Evolutionary conservation across 30 jellyfish, hydroid and myxozoan genomes (phyloP).

Genomic region (Sanderia malayensis): DNA sequence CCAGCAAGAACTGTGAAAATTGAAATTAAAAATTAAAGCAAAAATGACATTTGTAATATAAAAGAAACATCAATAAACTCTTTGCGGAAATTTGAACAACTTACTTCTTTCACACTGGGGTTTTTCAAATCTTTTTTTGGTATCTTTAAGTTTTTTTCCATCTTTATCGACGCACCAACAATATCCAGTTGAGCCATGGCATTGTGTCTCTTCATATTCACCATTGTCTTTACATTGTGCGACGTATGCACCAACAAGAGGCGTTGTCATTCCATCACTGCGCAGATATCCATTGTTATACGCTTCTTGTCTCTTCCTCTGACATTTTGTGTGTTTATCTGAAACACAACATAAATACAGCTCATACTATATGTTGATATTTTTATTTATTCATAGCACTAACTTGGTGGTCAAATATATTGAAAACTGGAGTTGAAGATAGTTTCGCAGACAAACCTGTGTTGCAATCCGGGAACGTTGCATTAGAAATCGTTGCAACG

Average conservation of each 20-base stretch:
- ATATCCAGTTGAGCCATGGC: slow-evolving; percentile 69
- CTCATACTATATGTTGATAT: too few relatives aligned
- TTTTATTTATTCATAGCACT: too few relatives aligned
- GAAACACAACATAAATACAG: background rate
- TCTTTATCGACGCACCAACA: slow-evolving; percentile 66
- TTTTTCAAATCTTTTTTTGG: slow-evolving; percentile 14
- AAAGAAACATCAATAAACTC: too few relatives aligned
- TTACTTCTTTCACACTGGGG: slow-evolving; percentile 5
- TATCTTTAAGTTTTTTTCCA: slow-evolving; percentile 45
- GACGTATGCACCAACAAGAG: slow-evolving; percentile 33
- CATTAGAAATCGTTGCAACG: slow-evolving; percentile 15
- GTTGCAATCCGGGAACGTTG: slow-evolving; percentile 14
- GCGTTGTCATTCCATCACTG: slow-evolving; percentile 17
- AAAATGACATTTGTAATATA: too few relatives aligned
- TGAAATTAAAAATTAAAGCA: too few relatives aligned
- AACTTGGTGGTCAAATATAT: too few relatives aligned
- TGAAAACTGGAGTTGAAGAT: too few relatives aligned
- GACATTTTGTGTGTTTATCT: slow-evolving; percentile 35
- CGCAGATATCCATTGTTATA: slow-evolving; percentile 11
- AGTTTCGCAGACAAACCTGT: too few relatives aligned
- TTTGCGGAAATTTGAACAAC: too few relatives aligned
- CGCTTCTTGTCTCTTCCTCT: slow-evolving; percentile 24
- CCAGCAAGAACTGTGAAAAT: background rate
- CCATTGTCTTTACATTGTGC: slow-evolving; percentile 29
- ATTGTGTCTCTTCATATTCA: slow-evolving; percentile 17